Conservation (phyloP, 2,113 vertebrate genomes). For the Chionis minor region DNA sequence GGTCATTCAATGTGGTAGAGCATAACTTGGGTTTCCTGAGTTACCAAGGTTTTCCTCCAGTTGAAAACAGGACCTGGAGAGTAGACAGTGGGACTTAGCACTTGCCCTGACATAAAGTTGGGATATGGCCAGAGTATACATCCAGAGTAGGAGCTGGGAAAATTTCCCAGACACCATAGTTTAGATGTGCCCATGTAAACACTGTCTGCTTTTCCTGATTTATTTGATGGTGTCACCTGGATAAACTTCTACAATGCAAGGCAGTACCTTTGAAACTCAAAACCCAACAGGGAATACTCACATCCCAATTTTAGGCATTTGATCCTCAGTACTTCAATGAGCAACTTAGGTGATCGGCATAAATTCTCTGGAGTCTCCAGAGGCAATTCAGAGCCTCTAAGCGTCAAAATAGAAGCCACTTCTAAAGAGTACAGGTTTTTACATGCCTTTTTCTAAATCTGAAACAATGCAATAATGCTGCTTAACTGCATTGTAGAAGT, state of each 20-base stretch:
- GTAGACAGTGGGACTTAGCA: not conserved
- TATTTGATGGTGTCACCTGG: constrained; percentile 24
- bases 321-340: not conserved
- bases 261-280: constrained; percentile 4
- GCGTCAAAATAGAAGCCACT: not conserved
- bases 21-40: not conserved
- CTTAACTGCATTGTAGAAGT: not conserved
- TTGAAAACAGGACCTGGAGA: not conserved
- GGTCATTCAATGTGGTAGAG: not conserved
- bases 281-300: not conserved
- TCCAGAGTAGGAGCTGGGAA: not conserved
- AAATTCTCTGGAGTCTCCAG: not conserved
- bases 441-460: not conserved
- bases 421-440: not conserved
- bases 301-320: not conserved
- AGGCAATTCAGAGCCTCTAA: not conserved
- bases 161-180: constrained; percentile 30
- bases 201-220: constrained; percentile 38
- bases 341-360: not conserved
- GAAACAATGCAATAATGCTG: not conserved
- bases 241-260: not conserved
- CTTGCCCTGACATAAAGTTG: constrained; percentile 23
- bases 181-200: constrained; percentile 54
- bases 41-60: not conserved
- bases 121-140: constrained; percentile 22